Evolutionary conservation across 1,140 invertebrate species (phyloP).

Genomic region (silkworm (Bombyx mori)): DNA sequence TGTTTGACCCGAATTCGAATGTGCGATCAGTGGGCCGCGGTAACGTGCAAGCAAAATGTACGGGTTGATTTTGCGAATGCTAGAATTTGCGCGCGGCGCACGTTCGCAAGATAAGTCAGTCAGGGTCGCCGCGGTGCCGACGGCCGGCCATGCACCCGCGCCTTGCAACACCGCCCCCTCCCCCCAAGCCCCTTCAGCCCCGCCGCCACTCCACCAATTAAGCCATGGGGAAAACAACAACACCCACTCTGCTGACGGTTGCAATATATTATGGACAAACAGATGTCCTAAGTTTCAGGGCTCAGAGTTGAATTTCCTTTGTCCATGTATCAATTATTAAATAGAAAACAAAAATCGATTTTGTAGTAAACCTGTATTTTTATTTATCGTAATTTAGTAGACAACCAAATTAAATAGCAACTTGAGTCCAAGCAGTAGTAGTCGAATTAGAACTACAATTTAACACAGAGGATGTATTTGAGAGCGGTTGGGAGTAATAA

Average conservation of each 20-base stretch:
- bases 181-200: constrained; percentile 5
- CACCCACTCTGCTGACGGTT: constrained; percentile 27
- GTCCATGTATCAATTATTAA: no score
- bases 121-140: constrained; percentile 66
- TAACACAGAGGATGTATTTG: no score
- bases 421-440: no score
- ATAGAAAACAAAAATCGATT: no score
- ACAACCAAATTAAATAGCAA: no score
- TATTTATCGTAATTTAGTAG: no score
- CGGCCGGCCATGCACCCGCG: constrained; percentile 64
- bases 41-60: constrained; percentile 27
- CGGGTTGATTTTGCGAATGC: constrained; percentile 52
- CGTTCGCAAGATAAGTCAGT: constrained; percentile 69
- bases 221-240: constrained; percentile 47
- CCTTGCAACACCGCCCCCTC: constrained; percentile 45
- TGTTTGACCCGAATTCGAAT: no score
- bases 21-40: background rate
- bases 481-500: constrained; percentile 3
- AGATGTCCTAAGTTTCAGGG: no score
- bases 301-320: no score
- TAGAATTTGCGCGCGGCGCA: constrained; percentile 67
- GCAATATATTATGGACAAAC: no score
- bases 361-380: no score
- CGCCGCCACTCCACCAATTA: constrained; percentile 17
- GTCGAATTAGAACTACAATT: no score